phyloP scores from a whole-genome alignment of 2,888 invertebrate genomes.

The Lasioglossum malachurum region DNA sequence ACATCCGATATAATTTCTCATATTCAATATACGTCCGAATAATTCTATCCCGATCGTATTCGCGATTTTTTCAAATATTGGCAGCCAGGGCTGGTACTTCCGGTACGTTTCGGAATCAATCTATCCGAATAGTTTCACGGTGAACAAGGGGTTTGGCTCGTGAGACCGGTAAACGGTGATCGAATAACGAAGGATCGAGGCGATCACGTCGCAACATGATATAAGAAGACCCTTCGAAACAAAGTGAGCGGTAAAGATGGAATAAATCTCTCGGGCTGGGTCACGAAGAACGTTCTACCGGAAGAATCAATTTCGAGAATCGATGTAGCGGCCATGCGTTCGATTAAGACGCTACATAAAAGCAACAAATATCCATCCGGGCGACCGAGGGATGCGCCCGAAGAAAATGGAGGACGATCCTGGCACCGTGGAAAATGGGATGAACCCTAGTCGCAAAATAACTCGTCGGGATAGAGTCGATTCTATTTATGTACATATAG shows the following conservation, averaged over 20 bases:
- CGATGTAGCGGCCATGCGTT: not conserved
- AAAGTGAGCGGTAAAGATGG: constrained; percentile 4
- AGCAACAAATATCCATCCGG: not conserved
- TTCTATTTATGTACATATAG: not conserved
- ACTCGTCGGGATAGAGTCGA: not conserved
- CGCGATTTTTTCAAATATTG: not conserved
- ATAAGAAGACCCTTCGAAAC: not conserved
- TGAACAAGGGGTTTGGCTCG: not conserved
- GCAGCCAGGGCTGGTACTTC: not conserved
- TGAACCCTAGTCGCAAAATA: not conserved
- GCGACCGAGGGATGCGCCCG: not conserved
- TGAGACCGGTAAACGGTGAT: constrained; percentile 14
- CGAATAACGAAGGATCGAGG: constrained; percentile 20
- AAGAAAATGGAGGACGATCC: constrained; percentile 1
- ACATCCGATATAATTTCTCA: not conserved
- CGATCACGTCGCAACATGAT: not conserved
- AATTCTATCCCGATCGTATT: not conserved
- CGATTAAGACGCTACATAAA: constrained; percentile 24
- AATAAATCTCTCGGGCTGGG: not conserved
- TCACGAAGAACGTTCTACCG: not conserved
- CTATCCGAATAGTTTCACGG: constrained; percentile 25
- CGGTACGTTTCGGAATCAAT: constrained; percentile 24
- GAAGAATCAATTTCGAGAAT: constrained; percentile 17
- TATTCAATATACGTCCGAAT: not conserved
- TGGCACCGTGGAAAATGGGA: not conserved